Percentiles rank a stretch among this genome's conserved stretches.
Conservation (phyloP, 2,888 invertebrate species). For the Heterodera filipjevi region DNA sequence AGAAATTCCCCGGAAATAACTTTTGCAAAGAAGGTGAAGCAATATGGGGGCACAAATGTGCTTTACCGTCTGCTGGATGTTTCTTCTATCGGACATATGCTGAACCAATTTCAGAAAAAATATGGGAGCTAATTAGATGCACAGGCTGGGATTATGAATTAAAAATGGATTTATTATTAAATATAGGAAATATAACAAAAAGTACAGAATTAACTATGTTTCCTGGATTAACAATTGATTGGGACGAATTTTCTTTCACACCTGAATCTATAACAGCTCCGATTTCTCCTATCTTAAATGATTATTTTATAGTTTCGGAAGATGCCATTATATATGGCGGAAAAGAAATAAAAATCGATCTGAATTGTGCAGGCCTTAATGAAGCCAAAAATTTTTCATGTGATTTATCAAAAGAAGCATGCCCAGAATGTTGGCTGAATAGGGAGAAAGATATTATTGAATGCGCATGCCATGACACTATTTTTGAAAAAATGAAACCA, state of each 20-base stretch:
- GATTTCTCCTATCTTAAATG: background rate
- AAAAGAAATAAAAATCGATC: background rate
- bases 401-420: background rate
- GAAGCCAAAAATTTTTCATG: background rate
- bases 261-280: background rate
- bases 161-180: background rate
- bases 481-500: background rate
- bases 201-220: background rate
- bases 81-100: background rate
- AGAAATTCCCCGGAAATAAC: background rate
- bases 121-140: background rate
- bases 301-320: conserved; percentile 9
- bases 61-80: background rate
- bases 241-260: background rate
- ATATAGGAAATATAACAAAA: background rate
- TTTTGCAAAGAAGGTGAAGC: conserved; percentile 6
- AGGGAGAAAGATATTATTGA: background rate
- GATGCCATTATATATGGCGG: background rate
- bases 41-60: background rate
- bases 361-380: background rate
- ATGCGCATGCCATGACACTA: background rate
- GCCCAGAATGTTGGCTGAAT: background rate
- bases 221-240: background rate
- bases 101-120: background rate
- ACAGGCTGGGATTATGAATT: conserved; percentile 1